phyloP scores from a whole-genome alignment of 2,113 vertebrate genomes.

The Saguinus midas region DNA sequence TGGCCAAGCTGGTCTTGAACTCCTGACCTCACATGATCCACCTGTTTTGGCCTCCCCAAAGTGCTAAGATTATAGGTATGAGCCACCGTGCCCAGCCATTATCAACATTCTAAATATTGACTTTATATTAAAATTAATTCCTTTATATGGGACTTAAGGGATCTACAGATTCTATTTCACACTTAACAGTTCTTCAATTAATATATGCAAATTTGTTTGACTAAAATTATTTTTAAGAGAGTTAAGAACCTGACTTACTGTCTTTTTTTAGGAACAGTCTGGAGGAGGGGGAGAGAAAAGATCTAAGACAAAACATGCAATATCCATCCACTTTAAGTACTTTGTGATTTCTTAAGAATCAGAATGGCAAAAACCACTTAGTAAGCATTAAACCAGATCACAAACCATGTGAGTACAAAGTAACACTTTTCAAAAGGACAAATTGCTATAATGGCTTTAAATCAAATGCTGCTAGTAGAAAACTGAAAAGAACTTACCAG shows the following conservation, averaged over 20 bases:
- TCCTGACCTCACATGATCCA: too few relatives aligned
- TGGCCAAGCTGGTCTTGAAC: too few relatives aligned
- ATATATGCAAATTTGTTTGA: not conserved
- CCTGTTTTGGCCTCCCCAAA: too few relatives aligned
- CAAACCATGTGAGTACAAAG: not conserved
- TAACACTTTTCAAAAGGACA: not conserved
- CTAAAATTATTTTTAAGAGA: not conserved
- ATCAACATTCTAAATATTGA: not conserved
- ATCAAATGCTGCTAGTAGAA: slow-evolving; percentile 29
- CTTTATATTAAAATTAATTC: not conserved
- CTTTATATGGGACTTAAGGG: not conserved
- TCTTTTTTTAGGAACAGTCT: slow-evolving; percentile 23
- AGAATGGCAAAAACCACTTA: not conserved
- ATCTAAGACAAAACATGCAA: slow-evolving; percentile 37
- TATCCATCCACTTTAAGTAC: not conserved
- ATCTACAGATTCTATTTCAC: not conserved
- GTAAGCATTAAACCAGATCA: not conserved
- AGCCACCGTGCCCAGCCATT: too few relatives aligned
- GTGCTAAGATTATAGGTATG: too few relatives aligned
- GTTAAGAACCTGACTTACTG: not conserved
- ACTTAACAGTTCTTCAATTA: not conserved
- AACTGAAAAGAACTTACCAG: slow-evolving; percentile 92
- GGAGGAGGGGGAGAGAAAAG: not conserved
- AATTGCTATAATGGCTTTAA: not conserved
- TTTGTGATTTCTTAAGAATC: slow-evolving; percentile 7